phyloP scores from a whole-genome alignment of 2,888 invertebrate species.

The Dryobotodes eremita region DNA sequence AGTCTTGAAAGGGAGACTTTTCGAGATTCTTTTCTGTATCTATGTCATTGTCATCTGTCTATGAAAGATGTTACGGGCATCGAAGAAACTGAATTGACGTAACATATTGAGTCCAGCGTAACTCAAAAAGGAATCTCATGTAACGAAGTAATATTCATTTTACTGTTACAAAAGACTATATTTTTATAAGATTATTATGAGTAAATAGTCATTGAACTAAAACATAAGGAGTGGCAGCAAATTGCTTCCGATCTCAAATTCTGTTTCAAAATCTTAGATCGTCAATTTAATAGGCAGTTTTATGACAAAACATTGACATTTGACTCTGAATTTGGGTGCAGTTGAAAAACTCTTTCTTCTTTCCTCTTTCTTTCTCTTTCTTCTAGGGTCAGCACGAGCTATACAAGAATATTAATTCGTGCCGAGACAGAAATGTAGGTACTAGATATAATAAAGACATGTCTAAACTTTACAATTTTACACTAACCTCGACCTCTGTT shows the following conservation, averaged over 20 bases:
- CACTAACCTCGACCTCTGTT: too few relatives aligned
- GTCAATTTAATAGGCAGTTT: neutral
- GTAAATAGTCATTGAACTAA: neutral
- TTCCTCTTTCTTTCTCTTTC: too few relatives aligned
- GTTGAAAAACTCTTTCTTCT: neutral
- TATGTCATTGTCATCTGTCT: slow-evolving; percentile 14
- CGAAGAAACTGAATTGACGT: neutral
- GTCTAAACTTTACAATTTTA: too few relatives aligned
- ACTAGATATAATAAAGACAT: too few relatives aligned
- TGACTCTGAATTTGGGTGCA: neutral
- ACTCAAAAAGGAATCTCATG: neutral
- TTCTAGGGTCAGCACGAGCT: too few relatives aligned
- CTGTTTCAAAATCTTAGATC: neutral
- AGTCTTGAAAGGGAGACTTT: neutral
- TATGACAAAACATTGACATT: neutral
- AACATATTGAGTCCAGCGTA: neutral
- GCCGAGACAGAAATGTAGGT: too few relatives aligned
- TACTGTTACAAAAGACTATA: neutral
- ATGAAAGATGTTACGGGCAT: neutral
- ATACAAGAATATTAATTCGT: too few relatives aligned
- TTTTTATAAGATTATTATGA: neutral
- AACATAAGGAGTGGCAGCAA: neutral
- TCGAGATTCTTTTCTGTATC: neutral
- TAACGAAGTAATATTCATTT: neutral
- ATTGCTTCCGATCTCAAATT: neutral